These are phyloP conservation scores for Mustela lutreola DNA, from an alignment of 2,113 vertebrate genomes.

Conservation along the genomic window DNA sequence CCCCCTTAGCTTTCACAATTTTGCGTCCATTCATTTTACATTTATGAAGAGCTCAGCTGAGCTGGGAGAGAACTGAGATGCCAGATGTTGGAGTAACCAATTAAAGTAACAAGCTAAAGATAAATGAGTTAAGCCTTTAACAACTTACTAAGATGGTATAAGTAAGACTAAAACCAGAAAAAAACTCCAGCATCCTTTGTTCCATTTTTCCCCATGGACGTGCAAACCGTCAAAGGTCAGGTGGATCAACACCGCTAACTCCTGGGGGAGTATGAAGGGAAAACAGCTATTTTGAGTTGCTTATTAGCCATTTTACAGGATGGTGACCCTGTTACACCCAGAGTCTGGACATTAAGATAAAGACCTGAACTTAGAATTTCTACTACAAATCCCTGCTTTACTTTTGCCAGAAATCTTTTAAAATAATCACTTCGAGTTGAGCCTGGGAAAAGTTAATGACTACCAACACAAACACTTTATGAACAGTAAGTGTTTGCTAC, in stretches of 20 bases:
- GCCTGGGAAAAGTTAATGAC: not conserved
- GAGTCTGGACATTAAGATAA: not conserved
- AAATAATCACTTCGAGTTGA: not conserved
- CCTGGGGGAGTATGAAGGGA: not conserved
- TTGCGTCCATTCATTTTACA: not conserved
- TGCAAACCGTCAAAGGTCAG: not conserved
- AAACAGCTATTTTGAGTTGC: not conserved
- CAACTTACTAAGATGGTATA: not conserved
- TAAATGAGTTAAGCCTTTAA: not conserved
- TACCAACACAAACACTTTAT: not conserved
- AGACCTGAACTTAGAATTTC: not conserved
- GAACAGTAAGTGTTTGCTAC: too few relatives aligned
- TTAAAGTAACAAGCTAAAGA: slow-evolving; percentile 11
- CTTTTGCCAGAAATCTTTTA: not conserved
- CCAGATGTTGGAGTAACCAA: not conserved
- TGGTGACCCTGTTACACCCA: not conserved
- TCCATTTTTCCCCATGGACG: not conserved
- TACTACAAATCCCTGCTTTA: not conserved
- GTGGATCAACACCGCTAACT: not conserved
- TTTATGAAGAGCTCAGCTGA: not conserved
- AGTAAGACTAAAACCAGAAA: not conserved
- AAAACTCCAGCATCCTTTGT: not conserved
- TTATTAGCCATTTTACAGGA: not conserved
- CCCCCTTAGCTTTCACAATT: not conserved
- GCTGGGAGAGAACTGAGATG: not conserved